Base-by-base conservation (phyloP, 2,888 invertebrate genomes). In the Nasonovia ribisnigri region DNA sequence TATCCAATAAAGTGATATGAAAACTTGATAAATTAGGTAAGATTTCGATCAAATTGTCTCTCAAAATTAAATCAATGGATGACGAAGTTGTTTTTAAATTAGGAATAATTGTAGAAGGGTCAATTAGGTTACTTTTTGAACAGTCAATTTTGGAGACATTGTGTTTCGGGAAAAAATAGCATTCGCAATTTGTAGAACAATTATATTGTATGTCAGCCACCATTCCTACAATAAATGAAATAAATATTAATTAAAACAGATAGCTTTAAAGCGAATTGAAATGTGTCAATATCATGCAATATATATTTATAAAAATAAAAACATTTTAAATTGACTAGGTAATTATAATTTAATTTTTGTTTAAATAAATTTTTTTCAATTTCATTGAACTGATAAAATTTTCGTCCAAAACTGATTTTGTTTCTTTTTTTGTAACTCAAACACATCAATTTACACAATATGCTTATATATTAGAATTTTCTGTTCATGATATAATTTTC, bases 21-120 rank as follows among this genome's bases (percentile, higher is more conserved):
- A 89, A 93, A 60, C 46, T 93, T 8, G 89, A 60, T 36, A 93
- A 26, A 57, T 90, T 89, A 4, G 93, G 89, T 84, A 57, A 57
- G 42, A 57, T 10, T 57, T 57, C 5, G 0, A 93, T 51, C 24
- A 10, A 8, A 57, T 93, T 93, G 24, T 90, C 16, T 46, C 36
- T 93, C 60, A 93, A 60, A 36, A 67, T 87, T 24, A 93, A 46
- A 36, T 60, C 10, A 29, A 84, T 26, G 0, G 84, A 36, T 3
- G 84, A 93, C 24, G 92, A 54, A 54, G 54, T 84, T 42, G 36
- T 84, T 6, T n/a, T 84, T 36, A 90, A 60, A 84, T n/a, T 24
- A 20, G 46, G 20, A 16, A 29, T 51, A 36, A 57, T 54, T 36
- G 54, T 29, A 1, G 84, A 36, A 26, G 10, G 36, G 26, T 84